phyloP scores from a whole-genome alignment of 2,888 invertebrate species.

The Coecobrya sp. region DNA sequence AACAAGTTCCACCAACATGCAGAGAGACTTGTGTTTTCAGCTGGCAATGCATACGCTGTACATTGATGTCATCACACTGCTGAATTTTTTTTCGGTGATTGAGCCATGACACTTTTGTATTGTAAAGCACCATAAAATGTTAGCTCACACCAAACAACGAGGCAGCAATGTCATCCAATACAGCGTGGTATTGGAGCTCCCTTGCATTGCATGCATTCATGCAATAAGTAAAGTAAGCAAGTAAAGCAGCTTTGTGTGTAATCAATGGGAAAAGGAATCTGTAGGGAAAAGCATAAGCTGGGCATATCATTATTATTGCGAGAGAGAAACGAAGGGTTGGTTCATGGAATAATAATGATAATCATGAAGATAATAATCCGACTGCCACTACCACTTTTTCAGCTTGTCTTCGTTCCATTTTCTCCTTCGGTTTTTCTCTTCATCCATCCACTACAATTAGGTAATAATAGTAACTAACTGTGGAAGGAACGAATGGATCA shows the following conservation, averaged over 20 bases:
- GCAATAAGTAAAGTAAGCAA: constrained; percentile 36
- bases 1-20: not conserved
- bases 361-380: constrained; percentile 45
- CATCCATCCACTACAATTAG: not conserved
- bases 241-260: constrained; percentile 15
- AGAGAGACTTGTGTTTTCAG: not conserved
- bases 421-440: not conserved
- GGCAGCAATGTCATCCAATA: not conserved
- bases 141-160: constrained; percentile 7
- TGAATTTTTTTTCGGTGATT: constrained; percentile 45
- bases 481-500: constrained; percentile 40
- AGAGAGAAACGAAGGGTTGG: constrained; percentile 46
- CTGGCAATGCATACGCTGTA: not conserved
- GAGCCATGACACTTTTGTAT: constrained; percentile 69
- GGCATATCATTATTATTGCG: not conserved
- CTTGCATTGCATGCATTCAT: constrained; percentile 41
- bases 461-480: not conserved
- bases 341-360: constrained; percentile 51
- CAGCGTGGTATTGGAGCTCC: not conserved
- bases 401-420: constrained; percentile 10
- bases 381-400: not conserved
- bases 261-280: constrained; percentile 37
- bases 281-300: constrained; percentile 5
- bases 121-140: constrained; percentile 45
- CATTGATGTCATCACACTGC: not conserved